Percentiles rank a stretch among this genome's conserved stretches.
Evolutionary conservation across 92 coral and sea anemone genomes (phyloP).

Genomic region (Epizoanthus stellaris): DNA sequence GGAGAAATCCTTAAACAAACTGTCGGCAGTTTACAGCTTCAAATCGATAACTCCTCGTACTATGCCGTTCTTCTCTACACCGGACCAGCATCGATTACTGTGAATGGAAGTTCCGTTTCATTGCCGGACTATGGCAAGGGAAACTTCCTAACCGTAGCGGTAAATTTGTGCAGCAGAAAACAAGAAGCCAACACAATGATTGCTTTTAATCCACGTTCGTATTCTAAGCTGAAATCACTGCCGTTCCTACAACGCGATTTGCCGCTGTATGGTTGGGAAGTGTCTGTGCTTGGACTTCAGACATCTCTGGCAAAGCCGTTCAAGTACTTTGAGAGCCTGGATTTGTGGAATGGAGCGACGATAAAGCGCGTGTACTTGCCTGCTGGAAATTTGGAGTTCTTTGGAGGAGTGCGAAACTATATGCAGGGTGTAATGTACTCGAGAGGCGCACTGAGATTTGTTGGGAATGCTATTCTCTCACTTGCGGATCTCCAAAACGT

Average conservation of each 20-base stretch:
- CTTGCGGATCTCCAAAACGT: slow-evolving; percentile 30
- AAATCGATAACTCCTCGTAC: slow-evolving; percentile 43
- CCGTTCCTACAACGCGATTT: slow-evolving; percentile 31
- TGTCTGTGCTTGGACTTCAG: slow-evolving; percentile 52
- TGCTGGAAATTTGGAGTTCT: slow-evolving; percentile 59
- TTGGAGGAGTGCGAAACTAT: slow-evolving; percentile 51
- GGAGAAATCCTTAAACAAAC: slow-evolving; percentile 56
- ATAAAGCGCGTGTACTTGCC: slow-evolving; percentile 7
- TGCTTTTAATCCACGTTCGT: slow-evolving; percentile 46
- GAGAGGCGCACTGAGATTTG: slow-evolving; percentile 10
- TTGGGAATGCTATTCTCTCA: slow-evolving; percentile 30
- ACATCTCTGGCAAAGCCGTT: slow-evolving; percentile 38
- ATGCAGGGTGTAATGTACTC: slow-evolving; percentile 31
- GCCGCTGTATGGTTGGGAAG: slow-evolving; percentile 51
- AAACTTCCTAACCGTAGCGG: slow-evolving; percentile 51
- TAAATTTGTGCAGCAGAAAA: slow-evolving; percentile 54
- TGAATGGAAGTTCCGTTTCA: slow-evolving; percentile 39
- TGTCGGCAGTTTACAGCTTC: slow-evolving; percentile 47
- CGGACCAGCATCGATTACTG: slow-evolving; percentile 49
- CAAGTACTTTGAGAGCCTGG: slow-evolving; percentile 2
- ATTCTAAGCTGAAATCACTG: slow-evolving; percentile 26
- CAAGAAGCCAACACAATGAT: slow-evolving; percentile 46
- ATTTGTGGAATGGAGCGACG: slow-evolving; percentile 23
- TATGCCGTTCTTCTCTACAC: slow-evolving; percentile 68
- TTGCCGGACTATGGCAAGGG: slow-evolving; percentile 46